Conservation (phyloP, 2,797 vertebrate genomes). For the Phoebastria nigripes region DNA sequence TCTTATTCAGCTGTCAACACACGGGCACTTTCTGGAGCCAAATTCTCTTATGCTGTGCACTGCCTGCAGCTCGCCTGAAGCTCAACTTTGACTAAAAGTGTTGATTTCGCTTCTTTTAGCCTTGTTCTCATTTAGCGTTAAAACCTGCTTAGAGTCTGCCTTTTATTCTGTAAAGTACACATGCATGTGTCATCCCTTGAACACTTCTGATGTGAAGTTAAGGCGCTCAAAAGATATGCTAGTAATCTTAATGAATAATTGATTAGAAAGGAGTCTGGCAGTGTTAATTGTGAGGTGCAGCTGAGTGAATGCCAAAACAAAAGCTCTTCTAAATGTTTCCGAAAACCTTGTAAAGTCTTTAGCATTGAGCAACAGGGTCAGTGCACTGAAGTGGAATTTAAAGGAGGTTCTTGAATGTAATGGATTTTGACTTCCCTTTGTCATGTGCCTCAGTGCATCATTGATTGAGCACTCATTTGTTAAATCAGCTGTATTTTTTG, state of each 20-base stretch:
- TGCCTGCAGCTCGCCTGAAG: constrained; percentile 93
- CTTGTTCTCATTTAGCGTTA: constrained; percentile 89
- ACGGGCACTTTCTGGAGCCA: constrained; percentile 88
- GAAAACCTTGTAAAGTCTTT: constrained; percentile 77
- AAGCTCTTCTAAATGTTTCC: constrained; percentile 71
- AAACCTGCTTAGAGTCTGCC: constrained; percentile 79
- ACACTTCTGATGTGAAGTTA: constrained; percentile 72
- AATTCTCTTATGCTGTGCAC: constrained; percentile 85
- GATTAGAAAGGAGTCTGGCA: constrained; percentile 72
- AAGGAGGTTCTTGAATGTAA: constrained; percentile 88
- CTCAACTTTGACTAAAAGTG: constrained; percentile 93
- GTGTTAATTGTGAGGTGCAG: constrained; percentile 75
- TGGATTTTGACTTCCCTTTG: constrained; percentile 94
- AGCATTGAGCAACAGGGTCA: constrained; percentile 82
- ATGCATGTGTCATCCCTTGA: constrained; percentile 67
- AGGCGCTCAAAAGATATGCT: constrained; percentile 74
- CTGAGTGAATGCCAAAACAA: constrained; percentile 69
- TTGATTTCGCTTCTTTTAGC: constrained; percentile 89
- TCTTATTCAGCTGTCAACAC: constrained; percentile 89
- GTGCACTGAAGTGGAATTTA: constrained; percentile 85
- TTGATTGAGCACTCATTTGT: constrained; percentile 93
- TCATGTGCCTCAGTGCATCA: constrained; percentile 87
- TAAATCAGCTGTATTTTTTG: constrained; percentile 90
- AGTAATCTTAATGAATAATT: constrained; percentile 74
- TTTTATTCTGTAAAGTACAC: constrained; percentile 78